These are phyloP conservation scores for Felis catus DNA, from an alignment of 2,113 vertebrate genomes.

Conservation along the genomic window F.catus_Fca126_mat1.0 CM031412.1:221706501-221707000, in stretches of 20 bases:
- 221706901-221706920: not conserved
- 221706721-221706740: too few species aligned
- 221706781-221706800: too few species aligned
- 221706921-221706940: not conserved
- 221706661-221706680: too few species aligned
- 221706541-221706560: not conserved
- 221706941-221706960: not conserved
- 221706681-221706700: too few species aligned
- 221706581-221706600: not conserved
- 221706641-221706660: too few species aligned
- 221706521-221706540: not conserved
- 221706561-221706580: not conserved
- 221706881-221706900: not conserved
- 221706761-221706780: too few species aligned
- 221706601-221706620: fast-evolving
- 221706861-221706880: not conserved
- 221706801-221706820: too few species aligned
- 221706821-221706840: not conserved
- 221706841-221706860: not conserved
- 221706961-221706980: not conserved
- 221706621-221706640: too few species aligned
- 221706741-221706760: too few species aligned
- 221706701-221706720: too few species aligned
- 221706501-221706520: too few species aligned
- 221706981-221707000: not conserved